Conservation (phyloP, 2,113 vertebrate species). For the Podarcis muralis region DNA sequence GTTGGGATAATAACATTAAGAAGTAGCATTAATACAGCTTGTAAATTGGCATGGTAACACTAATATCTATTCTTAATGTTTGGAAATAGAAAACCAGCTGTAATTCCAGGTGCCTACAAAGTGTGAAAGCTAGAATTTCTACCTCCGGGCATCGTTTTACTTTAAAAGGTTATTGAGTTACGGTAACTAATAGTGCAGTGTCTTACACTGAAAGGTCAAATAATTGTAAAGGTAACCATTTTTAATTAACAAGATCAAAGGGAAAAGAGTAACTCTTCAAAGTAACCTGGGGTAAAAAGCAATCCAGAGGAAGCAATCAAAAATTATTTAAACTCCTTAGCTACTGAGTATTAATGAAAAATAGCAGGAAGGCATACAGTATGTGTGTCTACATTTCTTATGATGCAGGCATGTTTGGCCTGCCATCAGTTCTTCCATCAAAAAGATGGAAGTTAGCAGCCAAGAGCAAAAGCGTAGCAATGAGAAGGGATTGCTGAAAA, state of each 20-base stretch:
- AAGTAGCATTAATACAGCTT: background rate
- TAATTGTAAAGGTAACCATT: constrained; percentile 30
- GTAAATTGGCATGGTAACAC: background rate
- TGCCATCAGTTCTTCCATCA: background rate
- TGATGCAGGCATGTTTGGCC: background rate
- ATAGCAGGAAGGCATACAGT: background rate
- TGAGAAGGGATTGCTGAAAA: background rate
- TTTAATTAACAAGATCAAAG: constrained; percentile 41
- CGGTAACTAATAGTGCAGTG: background rate
- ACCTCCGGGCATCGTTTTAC: background rate
- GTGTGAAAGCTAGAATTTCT: background rate
- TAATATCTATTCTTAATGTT: background rate
- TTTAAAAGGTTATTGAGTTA: constrained; percentile 29
- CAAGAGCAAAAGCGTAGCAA: background rate
- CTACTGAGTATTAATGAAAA: constrained; percentile 2
- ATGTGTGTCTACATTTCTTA: background rate
- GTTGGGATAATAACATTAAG: background rate
- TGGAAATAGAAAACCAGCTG: background rate
- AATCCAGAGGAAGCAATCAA: constrained; percentile 4
- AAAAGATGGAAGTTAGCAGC: background rate
- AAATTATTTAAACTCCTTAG: constrained; percentile 8
- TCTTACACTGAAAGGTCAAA: constrained; percentile 14
- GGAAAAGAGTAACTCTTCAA: background rate
- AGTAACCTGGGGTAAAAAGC: background rate
- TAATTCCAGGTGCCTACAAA: background rate